Percentiles rank a stretch among this genome's conserved stretches.
Conservation (phyloP, 1,140 invertebrate genomes). For the Anthonomus grandis region DNA sequence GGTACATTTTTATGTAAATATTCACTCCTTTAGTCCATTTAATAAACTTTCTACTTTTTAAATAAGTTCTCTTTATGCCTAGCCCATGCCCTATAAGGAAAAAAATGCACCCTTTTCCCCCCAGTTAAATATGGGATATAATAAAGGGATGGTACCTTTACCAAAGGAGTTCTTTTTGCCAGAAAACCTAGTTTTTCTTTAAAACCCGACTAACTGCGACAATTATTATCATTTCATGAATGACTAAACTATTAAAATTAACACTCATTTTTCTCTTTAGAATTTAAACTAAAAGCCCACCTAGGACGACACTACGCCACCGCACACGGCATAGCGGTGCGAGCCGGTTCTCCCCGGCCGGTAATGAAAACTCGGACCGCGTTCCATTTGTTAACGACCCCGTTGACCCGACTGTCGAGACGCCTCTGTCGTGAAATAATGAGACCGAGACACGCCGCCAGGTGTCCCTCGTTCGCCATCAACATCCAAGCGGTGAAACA, state of each 20-base stretch:
- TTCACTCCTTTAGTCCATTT: too few relatives aligned
- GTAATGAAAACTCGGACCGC: constrained; percentile 96
- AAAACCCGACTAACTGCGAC: too few relatives aligned
- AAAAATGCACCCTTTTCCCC: too few relatives aligned
- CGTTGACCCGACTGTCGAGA: constrained; percentile 82
- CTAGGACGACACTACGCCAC: constrained; percentile 86
- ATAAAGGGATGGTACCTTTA: too few relatives aligned
- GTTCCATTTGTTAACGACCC: constrained; percentile 89
- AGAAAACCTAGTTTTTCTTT: too few relatives aligned
- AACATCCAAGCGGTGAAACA: constrained; percentile 82
- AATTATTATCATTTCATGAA: too few relatives aligned
- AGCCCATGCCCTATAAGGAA: too few relatives aligned
- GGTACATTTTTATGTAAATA: too few relatives aligned
- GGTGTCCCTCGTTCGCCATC: constrained; percentile 82
- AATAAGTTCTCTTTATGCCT: too few relatives aligned
- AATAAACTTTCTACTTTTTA: too few relatives aligned
- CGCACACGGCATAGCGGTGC: constrained; percentile 74
- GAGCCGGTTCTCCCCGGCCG: constrained; percentile 76
- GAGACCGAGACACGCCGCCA: constrained; percentile 77
- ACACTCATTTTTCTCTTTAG: constrained; percentile 14
- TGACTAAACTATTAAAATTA: background rate
- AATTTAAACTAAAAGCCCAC: constrained; percentile 34
- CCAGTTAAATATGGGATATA: too few relatives aligned
- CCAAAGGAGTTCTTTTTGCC: too few relatives aligned
- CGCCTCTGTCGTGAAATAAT: constrained; percentile 80